Percentiles rank a stretch among this genome's conserved stretches.
Conservation (phyloP, 2,888 invertebrate genomes). For the Microctonus aethiopoides region DNA sequence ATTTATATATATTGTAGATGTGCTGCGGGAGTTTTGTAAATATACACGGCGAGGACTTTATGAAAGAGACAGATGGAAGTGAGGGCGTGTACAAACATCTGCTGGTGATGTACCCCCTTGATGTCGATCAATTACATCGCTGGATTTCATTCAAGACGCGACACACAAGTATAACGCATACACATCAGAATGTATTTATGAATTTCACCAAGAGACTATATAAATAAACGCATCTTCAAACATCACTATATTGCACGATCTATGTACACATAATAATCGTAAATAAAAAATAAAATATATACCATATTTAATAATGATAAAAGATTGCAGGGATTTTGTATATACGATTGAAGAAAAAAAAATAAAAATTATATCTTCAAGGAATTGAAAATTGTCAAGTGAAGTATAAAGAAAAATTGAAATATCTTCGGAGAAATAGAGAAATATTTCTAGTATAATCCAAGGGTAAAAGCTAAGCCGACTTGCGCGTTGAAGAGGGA, state of each 20-base stretch:
- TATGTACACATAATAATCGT: too few species aligned
- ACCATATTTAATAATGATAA: too few species aligned
- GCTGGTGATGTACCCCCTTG: constrained; percentile 57
- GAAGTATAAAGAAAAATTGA: neutral
- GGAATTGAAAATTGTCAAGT: neutral
- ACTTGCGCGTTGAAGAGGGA: neutral
- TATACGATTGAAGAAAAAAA: too few species aligned
- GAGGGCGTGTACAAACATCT: constrained; percentile 59
- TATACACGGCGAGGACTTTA: constrained; percentile 40
- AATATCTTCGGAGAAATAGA: neutral
- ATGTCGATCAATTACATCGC: constrained; percentile 56
- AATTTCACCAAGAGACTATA: too few species aligned
- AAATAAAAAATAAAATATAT: too few species aligned
- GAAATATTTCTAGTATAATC: constrained; percentile 5
- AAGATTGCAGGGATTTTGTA: too few species aligned
- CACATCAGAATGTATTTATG: neutral
- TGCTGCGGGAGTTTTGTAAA: constrained; percentile 1
- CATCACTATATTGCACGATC: too few species aligned
- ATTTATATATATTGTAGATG: neutral
- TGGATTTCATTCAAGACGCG: constrained; percentile 39
- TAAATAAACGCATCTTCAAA: too few species aligned
- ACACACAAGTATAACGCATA: constrained; percentile 1
- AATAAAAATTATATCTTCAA: neutral
- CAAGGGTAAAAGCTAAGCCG: constrained; percentile 9
- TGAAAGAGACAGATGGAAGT: constrained; percentile 58